These are phyloP conservation scores for Pterocles burchelli DNA, from an alignment of 2,113 vertebrate species.

Conservation along the genomic window DNA sequence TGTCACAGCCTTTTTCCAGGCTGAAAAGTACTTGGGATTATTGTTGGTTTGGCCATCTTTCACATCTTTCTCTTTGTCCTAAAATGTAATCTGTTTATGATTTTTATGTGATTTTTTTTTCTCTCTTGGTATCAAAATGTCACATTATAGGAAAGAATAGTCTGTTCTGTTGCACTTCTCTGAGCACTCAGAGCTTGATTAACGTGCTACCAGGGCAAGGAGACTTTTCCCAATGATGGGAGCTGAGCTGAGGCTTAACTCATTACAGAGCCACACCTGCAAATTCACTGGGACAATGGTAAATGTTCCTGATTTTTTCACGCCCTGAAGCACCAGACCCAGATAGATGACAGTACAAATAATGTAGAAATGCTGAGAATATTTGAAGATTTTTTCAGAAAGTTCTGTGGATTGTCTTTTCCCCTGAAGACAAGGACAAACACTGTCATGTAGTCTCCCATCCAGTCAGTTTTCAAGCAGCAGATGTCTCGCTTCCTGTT, in stretches of 20 bases:
- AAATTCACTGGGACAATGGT: neutral
- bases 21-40: constrained; percentile 5
- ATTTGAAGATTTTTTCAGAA: neutral
- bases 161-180: neutral
- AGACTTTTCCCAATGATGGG: neutral
- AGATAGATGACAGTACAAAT: neutral
- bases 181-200: neutral
- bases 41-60: constrained; percentile 1
- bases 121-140: neutral
- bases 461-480: neutral
- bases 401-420: neutral
- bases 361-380: neutral
- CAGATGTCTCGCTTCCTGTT: neutral
- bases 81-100: constrained; percentile 22
- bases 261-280: neutral
- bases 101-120: neutral
- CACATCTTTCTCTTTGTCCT: neutral
- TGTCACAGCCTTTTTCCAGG: neutral
- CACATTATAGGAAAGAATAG: neutral
- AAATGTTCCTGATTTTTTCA: neutral
- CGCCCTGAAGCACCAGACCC: neutral
- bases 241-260: neutral
- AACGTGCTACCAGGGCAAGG: neutral
- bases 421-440: neutral
- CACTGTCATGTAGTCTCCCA: neutral